Base-by-base conservation (phyloP, 2,797 vertebrate species). In the Peromyscus attwateri region DNA sequence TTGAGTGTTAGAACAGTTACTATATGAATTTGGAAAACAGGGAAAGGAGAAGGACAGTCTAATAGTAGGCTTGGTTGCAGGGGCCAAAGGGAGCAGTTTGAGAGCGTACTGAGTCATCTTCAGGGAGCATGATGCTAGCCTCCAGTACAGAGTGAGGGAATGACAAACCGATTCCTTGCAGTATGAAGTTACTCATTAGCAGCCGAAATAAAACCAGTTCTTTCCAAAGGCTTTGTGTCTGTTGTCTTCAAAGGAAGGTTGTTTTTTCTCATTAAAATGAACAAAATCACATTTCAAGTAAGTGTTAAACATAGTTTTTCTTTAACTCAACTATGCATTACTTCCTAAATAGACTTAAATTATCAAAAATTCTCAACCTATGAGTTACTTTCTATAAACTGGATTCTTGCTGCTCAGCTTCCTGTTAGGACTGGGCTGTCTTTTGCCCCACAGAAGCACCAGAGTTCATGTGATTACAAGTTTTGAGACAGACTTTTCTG, bases 301-400 rank as follows among this genome's bases (percentile, higher is more conserved):
- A 62, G 25, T 85, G 43, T 57, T 93, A 71, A 97, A 77, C 6
- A 12, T 43, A 29, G 31, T 29, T 16, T 19, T 66, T 93, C 64
- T 84, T 92, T 83, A 93, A 89, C 57, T 77, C 21, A 89, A 21
- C 25, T 92, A 0, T 89, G 60, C 7, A 66, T 89, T 84, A 76
- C 83, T 43, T 94, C 57, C 57, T 62, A 93, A 29, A 27, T 73
- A 43, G 27, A 87, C 40, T 75, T 64, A 79, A 92, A 89, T 8
- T 70, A 49, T 70, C 21, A 77, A 49, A 27, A 97, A 43, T 14
- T 79, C 10, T 34, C 11, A 70, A 40, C 77, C 10, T 92, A 19
- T 29, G 16, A 52, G 29, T 19, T 92, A 14, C 13, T 77, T 13
- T 94, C 55, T 55, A 40, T 73, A 55, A 14, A 55, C 52, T 55